phyloP scores from a whole-genome alignment of 2,797 vertebrate species.

The Euthynnus affinis region DNA sequence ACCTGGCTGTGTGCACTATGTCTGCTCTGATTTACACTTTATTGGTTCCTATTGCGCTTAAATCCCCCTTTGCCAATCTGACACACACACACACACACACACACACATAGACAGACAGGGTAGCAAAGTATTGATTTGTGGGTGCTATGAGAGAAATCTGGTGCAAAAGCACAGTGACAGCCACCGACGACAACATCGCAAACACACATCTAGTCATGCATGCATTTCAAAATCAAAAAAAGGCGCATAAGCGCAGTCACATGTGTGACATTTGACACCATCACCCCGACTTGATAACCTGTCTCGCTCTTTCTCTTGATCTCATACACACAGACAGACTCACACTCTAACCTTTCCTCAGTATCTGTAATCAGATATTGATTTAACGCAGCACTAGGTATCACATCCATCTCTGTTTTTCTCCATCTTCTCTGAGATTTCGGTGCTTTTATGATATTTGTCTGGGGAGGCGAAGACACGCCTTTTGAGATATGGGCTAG shows the following conservation, averaged over 20 bases:
- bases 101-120: conserved; percentile 21
- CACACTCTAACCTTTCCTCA: conserved; percentile 44
- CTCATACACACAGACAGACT: conserved; percentile 32
- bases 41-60: conserved; percentile 47
- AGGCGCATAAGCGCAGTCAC: conserved; percentile 1
- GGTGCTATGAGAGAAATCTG: conserved; percentile 44
- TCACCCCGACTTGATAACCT: conserved; percentile 22
- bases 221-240: conserved; percentile 38
- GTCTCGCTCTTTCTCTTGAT: not conserved
- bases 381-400: conserved; percentile 66
- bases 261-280: conserved; percentile 16
- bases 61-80: conserved; percentile 48
- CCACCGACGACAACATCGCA: conserved; percentile 28
- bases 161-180: conserved; percentile 55
- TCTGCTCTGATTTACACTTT: conserved; percentile 65
- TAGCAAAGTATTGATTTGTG: conserved; percentile 47
- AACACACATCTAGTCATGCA: conserved; percentile 6
- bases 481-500: conserved; percentile 60
- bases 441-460: conserved; percentile 64
- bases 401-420: conserved; percentile 71
- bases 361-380: conserved; percentile 75
- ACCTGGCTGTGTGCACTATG: conserved; percentile 43
- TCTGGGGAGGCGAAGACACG: conserved; percentile 39
- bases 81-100: no score
- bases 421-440: conserved; percentile 56